A percentile compares a stretch with the other conserved stretches of the same genome.
These are phyloP conservation scores for Lordiphosa mommai DNA, from an alignment of 1,140 invertebrate genomes.

Conservation along the genomic window DNA sequence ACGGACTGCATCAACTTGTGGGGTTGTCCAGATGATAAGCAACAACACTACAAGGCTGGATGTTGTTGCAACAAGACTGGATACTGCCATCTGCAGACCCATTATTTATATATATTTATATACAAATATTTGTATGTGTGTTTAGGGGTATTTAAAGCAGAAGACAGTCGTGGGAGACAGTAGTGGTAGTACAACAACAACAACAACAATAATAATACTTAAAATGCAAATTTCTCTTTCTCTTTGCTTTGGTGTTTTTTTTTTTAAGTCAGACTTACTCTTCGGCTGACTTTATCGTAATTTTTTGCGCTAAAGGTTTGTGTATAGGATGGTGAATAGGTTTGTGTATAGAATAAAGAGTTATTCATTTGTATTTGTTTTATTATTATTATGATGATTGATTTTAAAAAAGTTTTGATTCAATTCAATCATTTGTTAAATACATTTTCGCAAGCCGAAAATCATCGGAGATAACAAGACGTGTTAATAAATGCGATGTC, in stretches of 20 bases:
- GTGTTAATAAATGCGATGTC: slow-evolving; percentile 79
- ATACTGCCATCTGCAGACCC: slow-evolving; percentile 78
- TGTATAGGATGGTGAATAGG: background rate
- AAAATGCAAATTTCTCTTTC: slow-evolving; percentile 12
- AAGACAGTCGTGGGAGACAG: slow-evolving; percentile 10
- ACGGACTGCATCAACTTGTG: slow-evolving; percentile 75
- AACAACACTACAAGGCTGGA: slow-evolving; percentile 57
- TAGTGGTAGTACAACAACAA: slow-evolving; percentile 12
- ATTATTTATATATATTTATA: slow-evolving; percentile 51
- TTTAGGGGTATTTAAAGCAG: slow-evolving; percentile 5
- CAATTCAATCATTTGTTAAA: slow-evolving; percentile 71
- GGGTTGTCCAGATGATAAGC: slow-evolving; percentile 67
- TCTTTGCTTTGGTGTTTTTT: slow-evolving; percentile 3
- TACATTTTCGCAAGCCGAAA: slow-evolving; percentile 79
- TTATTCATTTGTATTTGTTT: slow-evolving; percentile 10
- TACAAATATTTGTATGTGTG: slow-evolving; percentile 11
- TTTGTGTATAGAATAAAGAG: slow-evolving; percentile 10
- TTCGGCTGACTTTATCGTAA: slow-evolving; percentile 26
- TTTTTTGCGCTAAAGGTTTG: slow-evolving; percentile 21
- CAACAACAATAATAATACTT: slow-evolving; percentile 32
- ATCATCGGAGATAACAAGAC: slow-evolving; percentile 79
- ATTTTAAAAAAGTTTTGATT: slow-evolving; percentile 30
- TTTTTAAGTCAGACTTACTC: slow-evolving; percentile 45
- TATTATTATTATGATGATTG: slow-evolving; percentile 27
- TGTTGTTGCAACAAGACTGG: slow-evolving; percentile 67